phyloP scores from a whole-genome alignment of 2,797 vertebrate species.

The Tokudaia muenninki region DNA sequence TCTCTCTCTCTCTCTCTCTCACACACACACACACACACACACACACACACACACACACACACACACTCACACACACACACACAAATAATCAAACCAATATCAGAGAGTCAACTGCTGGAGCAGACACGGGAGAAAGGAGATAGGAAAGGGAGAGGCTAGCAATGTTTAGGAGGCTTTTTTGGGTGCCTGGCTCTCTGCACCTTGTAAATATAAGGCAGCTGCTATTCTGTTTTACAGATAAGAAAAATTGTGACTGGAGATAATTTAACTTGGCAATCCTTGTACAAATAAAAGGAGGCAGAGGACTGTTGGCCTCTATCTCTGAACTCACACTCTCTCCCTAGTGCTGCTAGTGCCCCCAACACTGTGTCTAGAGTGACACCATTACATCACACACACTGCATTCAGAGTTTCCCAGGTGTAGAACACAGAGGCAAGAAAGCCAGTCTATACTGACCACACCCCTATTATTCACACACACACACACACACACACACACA shows the following conservation, averaged over 20 bases:
- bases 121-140: background rate
- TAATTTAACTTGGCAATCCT: constrained; percentile 14
- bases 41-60: background rate
- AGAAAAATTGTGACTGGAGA: background rate
- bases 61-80: background rate
- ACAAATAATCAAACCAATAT: constrained; percentile 24
- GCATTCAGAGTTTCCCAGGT: background rate
- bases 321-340: background rate
- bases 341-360: background rate
- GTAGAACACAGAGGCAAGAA: background rate
- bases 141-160: background rate
- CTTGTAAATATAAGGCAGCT: background rate
- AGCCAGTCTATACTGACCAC: fast-evolving
- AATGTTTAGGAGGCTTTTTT: background rate
- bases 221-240: background rate
- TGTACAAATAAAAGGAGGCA: background rate
- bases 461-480: fast-evolving
- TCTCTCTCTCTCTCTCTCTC: too few relatives aligned
- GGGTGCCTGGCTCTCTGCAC: background rate
- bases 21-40: background rate
- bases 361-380: background rate
- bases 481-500: background rate
- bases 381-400: background rate
- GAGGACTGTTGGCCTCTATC: background rate
- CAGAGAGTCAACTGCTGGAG: constrained; percentile 52